phyloP scores from a whole-genome alignment of 2,113 vertebrate species.

The Tiliqua scincoides region DNA sequence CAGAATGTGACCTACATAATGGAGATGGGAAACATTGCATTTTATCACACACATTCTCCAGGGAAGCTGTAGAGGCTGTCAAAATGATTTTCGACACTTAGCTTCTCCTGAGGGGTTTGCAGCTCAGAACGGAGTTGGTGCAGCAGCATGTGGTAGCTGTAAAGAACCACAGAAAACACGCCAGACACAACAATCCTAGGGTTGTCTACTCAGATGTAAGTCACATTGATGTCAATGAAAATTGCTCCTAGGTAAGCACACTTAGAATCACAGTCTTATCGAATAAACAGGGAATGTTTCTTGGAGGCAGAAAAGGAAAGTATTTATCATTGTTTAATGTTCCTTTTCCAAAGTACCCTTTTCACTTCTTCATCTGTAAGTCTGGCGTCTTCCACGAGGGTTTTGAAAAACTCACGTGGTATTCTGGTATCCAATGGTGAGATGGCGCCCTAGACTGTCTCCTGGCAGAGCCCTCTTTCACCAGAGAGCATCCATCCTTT shows the following conservation, averaged over 20 bases:
- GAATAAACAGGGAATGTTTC: not conserved
- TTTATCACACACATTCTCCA: constrained; percentile 31
- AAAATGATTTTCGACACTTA: constrained; percentile 7
- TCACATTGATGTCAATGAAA: too few relatives aligned
- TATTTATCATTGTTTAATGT: not conserved
- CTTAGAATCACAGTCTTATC: too few relatives aligned
- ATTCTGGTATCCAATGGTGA: too few relatives aligned
- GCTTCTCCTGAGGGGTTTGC: constrained; percentile 16
- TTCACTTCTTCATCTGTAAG: too few relatives aligned
- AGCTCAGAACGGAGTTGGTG: not conserved
- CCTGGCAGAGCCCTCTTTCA: too few relatives aligned
- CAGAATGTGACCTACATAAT: constrained; percentile 29
- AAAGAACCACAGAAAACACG: constrained; percentile 22
- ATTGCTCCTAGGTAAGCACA: too few relatives aligned
- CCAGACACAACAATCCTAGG: not conserved
- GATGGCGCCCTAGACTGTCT: too few relatives aligned
- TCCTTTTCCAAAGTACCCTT: not conserved
- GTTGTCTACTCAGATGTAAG: too few relatives aligned
- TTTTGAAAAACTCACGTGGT: not conserved
- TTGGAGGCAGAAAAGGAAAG: not conserved
- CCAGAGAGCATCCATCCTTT: too few relatives aligned
- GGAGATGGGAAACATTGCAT: constrained; percentile 2
- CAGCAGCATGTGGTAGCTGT: not conserved
- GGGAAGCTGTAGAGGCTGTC: constrained; percentile 1
- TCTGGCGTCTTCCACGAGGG: too few relatives aligned